Conservation (phyloP, 2,797 vertebrate species). For the Schizothorax lantsangensis region DNA sequence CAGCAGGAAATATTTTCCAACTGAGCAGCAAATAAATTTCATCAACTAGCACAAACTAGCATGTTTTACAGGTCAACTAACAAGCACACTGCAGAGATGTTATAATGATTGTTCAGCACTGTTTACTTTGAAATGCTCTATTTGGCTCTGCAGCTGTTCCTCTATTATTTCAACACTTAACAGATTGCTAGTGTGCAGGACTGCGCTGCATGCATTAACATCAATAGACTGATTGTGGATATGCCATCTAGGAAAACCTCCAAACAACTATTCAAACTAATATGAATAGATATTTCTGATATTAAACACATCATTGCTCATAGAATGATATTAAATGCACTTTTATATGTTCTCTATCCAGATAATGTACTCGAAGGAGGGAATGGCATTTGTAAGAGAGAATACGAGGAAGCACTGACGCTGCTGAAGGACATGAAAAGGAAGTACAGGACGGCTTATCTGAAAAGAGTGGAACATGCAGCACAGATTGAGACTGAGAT, state of each 20-base stretch:
- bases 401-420: slow-evolving; percentile 68
- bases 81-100: slow-evolving; percentile 4
- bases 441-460: slow-evolving; percentile 68
- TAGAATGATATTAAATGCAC: neutral
- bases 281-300: neutral
- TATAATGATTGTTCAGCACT: neutral
- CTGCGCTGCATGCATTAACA: slow-evolving; percentile 11
- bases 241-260: neutral
- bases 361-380: slow-evolving; percentile 58
- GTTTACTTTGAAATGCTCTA: slow-evolving; percentile 46
- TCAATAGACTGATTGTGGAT: slow-evolving; percentile 22
- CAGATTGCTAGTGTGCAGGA: slow-evolving; percentile 30
- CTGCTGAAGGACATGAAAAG: slow-evolving; percentile 74
- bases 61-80: slow-evolving; percentile 32
- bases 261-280: neutral
- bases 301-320: neutral
- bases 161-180: slow-evolving; percentile 53
- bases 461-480: slow-evolving; percentile 64
- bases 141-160: slow-evolving; percentile 45
- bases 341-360: slow-evolving; percentile 56
- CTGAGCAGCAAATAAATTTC: neutral
- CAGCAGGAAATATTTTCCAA: neutral
- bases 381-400: slow-evolving; percentile 53
- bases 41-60: slow-evolving; percentile 1
- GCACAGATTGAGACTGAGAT: slow-evolving; percentile 46